Evolutionary conservation across 2,888 invertebrate genomes (phyloP).

Genomic region (Aphrophora alni): DNA sequence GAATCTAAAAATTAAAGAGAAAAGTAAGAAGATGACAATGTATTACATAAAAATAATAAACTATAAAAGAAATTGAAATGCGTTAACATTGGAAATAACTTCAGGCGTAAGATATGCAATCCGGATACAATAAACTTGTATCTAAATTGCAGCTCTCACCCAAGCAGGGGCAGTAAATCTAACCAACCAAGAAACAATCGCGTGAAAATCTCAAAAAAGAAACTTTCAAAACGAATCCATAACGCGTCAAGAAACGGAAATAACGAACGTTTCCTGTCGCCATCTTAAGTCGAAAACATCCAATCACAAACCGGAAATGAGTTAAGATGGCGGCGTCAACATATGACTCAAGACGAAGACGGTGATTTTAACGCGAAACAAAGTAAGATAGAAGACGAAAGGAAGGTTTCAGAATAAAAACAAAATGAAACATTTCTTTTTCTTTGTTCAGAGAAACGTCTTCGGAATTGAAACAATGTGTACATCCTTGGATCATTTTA

Average conservation of each 20-base stretch:
- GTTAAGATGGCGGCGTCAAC: slow-evolving; percentile 41
- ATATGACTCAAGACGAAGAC: slow-evolving; percentile 29
- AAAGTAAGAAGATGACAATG: no score
- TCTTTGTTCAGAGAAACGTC: neutral
- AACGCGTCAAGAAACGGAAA: slow-evolving; percentile 31
- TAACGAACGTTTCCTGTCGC: slow-evolving; percentile 37
- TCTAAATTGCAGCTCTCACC: neutral
- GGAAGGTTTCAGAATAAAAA: neutral
- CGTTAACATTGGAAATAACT: no score
- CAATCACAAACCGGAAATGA: slow-evolving; percentile 39
- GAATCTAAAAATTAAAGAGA: no score
- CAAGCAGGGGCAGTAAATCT: neutral
- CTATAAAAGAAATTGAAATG: no score
- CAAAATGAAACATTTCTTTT: neutral
- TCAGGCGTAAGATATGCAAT: neutral
- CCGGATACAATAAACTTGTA: neutral
- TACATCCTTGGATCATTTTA: neutral
- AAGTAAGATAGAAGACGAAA: neutral
- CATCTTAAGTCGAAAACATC: slow-evolving; percentile 40
- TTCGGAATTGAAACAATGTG: neutral
- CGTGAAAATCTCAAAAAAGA: neutral
- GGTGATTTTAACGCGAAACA: neutral
- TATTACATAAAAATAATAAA: no score
- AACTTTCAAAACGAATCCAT: neutral
- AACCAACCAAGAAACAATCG: neutral